Evolutionary conservation across 2,888 invertebrate species (phyloP), one percentile per base, ranked within the genome.

Genomic region (Drosophila paucipuncta): DNA sequence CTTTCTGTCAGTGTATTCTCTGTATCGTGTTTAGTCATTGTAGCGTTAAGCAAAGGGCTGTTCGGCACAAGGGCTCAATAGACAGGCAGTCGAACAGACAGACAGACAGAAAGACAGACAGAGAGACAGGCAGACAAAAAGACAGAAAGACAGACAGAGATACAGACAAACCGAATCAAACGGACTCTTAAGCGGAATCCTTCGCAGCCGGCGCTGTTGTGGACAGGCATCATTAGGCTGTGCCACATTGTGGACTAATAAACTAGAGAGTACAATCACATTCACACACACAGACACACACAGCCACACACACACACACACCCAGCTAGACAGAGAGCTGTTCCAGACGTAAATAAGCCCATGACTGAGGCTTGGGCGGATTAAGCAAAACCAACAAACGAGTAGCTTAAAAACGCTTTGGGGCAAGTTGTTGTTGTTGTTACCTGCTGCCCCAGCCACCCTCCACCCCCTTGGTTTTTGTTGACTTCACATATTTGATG

Each of bases 321-420:
- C 52, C 18, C 28, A 50, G 28, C 28, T n/a, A n/a, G 49, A 43
- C 41, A 35, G 54, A 47, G 41, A 16, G 39, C 61, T 49, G 57
- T 41, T n/a, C 67, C 63, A 78, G 81, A 81, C 68, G 70, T 76
- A 75, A 83, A 83, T 81, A 83, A 79, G 81, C 74, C 68, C 79
- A 78, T 69, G 67, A 70, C 74, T 50, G 35, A 53, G 35, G 73
- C 74, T 70, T 72, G 71, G 68, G 57, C 61, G 80, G 89, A 86
- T 86, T 86, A 89, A 73, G 84, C 83, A 82, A 89, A 89, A 86
- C 85, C 89, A 76, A 85, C 82, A 86, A 85, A 89, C 89, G 86
- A 86, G 89, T 86, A 78, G 85, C 89, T 86, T 89, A 86, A 88
- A 85, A 78, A 76, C 76, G 76, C 77, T 74, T 68, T 59, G 60